These are phyloP conservation scores for Lepus americanus DNA, from an alignment of 2,113 vertebrate species.

Conservation along the genomic window DNA sequence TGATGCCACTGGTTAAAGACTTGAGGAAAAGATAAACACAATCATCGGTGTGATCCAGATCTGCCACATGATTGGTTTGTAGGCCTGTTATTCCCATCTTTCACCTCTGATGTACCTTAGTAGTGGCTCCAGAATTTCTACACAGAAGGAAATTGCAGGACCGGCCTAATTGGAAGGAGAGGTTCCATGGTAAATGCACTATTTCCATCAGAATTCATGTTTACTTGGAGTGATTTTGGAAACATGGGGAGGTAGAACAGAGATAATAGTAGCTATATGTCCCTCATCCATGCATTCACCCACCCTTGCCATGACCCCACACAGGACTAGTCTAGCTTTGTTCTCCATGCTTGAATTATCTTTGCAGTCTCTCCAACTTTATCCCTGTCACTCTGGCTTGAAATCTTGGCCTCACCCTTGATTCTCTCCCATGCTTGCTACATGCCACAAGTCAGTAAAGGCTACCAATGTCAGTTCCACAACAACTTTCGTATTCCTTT, in stretches of 20 bases:
- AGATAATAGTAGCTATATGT: neutral
- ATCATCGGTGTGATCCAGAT: neutral
- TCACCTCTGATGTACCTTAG: neutral
- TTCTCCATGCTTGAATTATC: neutral
- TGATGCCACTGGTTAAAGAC: neutral
- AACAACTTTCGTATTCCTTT: neutral
- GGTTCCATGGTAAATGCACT: neutral
- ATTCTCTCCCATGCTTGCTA: neutral
- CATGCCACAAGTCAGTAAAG: neutral
- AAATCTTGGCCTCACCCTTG: slow-evolving; percentile 24
- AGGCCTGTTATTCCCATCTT: neutral
- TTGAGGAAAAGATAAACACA: neutral
- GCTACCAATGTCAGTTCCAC: neutral
- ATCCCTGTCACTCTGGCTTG: neutral
- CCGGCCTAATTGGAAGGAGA: neutral
- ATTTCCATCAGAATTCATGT: neutral
- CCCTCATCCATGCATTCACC: neutral
- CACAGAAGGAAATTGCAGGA: neutral
- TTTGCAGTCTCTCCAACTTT: neutral
- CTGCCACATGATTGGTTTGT: neutral
- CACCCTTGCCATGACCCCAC: no score
- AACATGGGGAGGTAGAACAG: neutral
- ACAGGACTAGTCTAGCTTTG: neutral
- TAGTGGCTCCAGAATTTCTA: neutral
- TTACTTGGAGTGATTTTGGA: neutral